Conservation (phyloP, 2,113 vertebrate species). For the Blennius ocellaris region DNA sequence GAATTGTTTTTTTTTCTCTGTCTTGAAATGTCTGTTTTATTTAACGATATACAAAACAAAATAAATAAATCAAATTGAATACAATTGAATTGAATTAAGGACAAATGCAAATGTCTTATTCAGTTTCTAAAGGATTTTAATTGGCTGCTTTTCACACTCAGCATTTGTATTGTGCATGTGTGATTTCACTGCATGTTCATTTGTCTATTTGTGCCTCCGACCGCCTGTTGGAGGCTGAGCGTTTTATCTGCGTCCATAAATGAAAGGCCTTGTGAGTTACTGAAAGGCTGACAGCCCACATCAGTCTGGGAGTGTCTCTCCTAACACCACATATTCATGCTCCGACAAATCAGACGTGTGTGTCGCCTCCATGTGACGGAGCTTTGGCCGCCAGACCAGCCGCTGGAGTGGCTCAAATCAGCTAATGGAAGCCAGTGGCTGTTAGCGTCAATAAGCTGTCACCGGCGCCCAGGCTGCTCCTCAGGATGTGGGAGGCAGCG, state of each 20-base stretch:
- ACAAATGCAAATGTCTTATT: no score
- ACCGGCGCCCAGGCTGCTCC: slow-evolving; percentile 49
- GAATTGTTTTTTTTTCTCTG: no score
- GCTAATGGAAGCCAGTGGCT: slow-evolving; percentile 74
- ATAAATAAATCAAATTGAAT: no score
- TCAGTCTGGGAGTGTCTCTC: slow-evolving; percentile 56
- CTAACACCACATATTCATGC: slow-evolving; percentile 57
- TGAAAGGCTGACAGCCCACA: slow-evolving; percentile 59
- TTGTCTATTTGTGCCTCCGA: slow-evolving; percentile 24
- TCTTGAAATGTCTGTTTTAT: no score
- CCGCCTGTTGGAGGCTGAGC: slow-evolving; percentile 11
- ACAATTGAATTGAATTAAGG: no score
- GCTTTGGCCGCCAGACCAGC: slow-evolving; percentile 54
- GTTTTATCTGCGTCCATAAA: slow-evolving; percentile 61
- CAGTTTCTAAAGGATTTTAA: no score
- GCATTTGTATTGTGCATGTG: neutral
- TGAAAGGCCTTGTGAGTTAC: slow-evolving; percentile 48
- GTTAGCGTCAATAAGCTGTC: slow-evolving; percentile 71
- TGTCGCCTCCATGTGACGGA: slow-evolving; percentile 67
- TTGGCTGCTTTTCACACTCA: slow-evolving; percentile 13
- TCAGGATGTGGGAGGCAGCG: slow-evolving; percentile 57
- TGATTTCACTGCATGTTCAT: slow-evolving; percentile 13
- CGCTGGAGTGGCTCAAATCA: slow-evolving; percentile 67
- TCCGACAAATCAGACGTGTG: slow-evolving; percentile 60
- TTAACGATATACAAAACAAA: no score